Percentiles rank a stretch among this genome's conserved stretches.
These are phyloP conservation scores for Drosophila neoperkinsi DNA, from an alignment of 2,888 invertebrate genomes.

Conservation along the genomic window DNA sequence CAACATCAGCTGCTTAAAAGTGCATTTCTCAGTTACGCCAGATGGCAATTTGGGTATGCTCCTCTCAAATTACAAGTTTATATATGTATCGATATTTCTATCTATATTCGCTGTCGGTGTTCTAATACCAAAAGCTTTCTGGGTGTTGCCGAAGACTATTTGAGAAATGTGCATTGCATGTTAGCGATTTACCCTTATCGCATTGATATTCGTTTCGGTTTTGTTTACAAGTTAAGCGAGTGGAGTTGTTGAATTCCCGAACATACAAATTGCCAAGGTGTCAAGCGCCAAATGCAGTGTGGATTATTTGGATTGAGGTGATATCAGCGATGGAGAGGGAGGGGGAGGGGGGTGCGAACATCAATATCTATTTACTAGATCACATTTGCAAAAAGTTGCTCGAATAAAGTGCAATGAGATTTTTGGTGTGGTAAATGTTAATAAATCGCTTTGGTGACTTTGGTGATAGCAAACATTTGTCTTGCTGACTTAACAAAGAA, in stretches of 20 bases:
- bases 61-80: conserved; percentile 73
- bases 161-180: conserved; percentile 75
- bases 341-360: conserved; percentile 36
- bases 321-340: conserved; percentile 21
- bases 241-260: conserved; percentile 39
- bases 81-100: conserved; percentile 35
- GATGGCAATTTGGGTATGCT: conserved; percentile 75
- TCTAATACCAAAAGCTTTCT: conserved; percentile 62
- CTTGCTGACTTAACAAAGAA: conserved; percentile 1
- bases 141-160: conserved; percentile 59
- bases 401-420: conserved; percentile 33
- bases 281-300: conserved; percentile 68
- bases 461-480: conserved; percentile 17
- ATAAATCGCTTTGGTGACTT: conserved; percentile 30
- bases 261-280: conserved; percentile 76
- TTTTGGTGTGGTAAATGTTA: conserved; percentile 26
- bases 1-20: conserved; percentile 65
- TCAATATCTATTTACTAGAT: conserved; percentile 72
- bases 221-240: conserved; percentile 59
- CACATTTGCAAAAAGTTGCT: conserved; percentile 29
- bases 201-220: conserved; percentile 34
- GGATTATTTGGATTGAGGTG: conserved; percentile 50
- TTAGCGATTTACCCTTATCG: conserved; percentile 68
- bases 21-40: conserved; percentile 77
- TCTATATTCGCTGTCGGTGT: conserved; percentile 38